Base-by-base conservation (phyloP, 1,140 invertebrate genomes). In the Drosophila aff. region DNA sequence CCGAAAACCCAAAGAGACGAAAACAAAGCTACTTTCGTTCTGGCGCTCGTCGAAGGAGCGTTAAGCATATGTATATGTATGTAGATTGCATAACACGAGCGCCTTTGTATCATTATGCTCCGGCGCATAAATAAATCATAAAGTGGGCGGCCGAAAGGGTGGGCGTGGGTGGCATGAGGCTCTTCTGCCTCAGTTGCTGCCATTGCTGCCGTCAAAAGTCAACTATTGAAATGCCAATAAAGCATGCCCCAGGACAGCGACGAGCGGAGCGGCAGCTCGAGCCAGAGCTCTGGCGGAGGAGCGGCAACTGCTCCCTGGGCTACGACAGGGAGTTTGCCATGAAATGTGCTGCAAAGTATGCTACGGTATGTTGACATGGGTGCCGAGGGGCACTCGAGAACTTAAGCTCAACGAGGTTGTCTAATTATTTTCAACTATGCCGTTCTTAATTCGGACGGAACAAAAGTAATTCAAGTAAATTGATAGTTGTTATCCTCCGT, bases 141-240 rank as follows among this genome's bases (percentile, higher is more conserved):
- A 89, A 73, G 76, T 50, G 43, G 58, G 64, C n/a, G 38, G 16
- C 8, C 16, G 40, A 31, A 50, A 47, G 15, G 33, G 52, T 44
- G 65, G 31, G 28, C 38, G 31, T 21, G 60, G 46, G 41, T 21
- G 64, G 43, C 10, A 33, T 43, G n/a, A 26, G 31, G 52, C 53
- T 49, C 21, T 47, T 13, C 31, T 38, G 60, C 11, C 43, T 41
- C 49, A 31, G 68, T n/a, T 57, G 44, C 23, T 63, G 50, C 59
- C 59, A 62, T 40, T 61, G 46, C 58, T 61, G 52, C 76, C 67
- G 57, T 89, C 84, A 81, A 81, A 86, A 81, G 71, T 53, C 74
- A 81, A 74, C 84, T 81, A 89, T 89, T 89, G 81, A 89, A 89
- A 89, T 89, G 84, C 84, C 84, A 89, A 89, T 89, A 83, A 83